These are phyloP conservation scores for Orchesella flavescens DNA, from an alignment of 2,888 invertebrate genomes.

Conservation along the genomic window DNA sequence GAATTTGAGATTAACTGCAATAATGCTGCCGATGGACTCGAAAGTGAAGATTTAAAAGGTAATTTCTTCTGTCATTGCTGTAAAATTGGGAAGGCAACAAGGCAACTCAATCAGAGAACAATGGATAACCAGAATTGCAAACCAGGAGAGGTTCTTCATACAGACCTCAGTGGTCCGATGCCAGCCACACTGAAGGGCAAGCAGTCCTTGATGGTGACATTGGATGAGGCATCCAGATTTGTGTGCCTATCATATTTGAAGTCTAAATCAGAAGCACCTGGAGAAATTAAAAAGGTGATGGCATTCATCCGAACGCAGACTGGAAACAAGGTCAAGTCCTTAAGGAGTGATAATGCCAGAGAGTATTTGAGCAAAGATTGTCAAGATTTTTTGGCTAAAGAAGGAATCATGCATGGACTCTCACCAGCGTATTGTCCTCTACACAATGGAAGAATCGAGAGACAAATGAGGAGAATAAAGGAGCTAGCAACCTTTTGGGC, in stretches of 20 bases:
- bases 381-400: constrained; percentile 66
- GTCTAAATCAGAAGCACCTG: constrained; percentile 31
- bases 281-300: not conserved
- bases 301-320: constrained; percentile 48
- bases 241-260: constrained; percentile 27
- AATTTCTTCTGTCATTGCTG: constrained; percentile 15
- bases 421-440: constrained; percentile 73
- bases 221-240: constrained; percentile 53
- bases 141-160: constrained; percentile 14
- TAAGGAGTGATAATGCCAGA: constrained; percentile 42
- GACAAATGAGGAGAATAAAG: constrained; percentile 72
- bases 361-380: constrained; percentile 64
- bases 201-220: constrained; percentile 37
- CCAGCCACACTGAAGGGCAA: constrained; percentile 22
- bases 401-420: constrained; percentile 73
- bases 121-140: constrained; percentile 10
- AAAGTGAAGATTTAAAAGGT: not conserved
- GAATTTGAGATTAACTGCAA: too few relatives aligned
- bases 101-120: not conserved
- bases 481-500: constrained; percentile 73
- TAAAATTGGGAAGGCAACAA: constrained; percentile 27
- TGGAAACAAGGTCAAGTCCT: constrained; percentile 38
- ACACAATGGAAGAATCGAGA: constrained; percentile 73
- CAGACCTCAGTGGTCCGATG: constrained; percentile 47
- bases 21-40: too few relatives aligned